phyloP scores from a whole-genome alignment of 2,113 vertebrate genomes.

The Xerus inauris region DNA sequence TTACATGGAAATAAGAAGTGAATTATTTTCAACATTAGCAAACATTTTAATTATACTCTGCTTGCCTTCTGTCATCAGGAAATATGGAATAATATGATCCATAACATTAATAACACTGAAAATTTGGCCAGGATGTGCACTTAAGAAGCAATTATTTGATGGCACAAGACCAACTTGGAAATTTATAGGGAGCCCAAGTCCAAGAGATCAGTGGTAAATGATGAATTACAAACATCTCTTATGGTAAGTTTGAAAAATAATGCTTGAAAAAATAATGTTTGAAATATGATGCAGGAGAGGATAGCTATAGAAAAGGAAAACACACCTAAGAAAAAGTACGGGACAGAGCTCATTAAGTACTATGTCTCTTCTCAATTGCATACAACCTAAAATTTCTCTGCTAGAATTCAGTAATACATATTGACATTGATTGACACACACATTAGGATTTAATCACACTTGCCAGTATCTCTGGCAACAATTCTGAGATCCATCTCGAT shows the following conservation, averaged over 20 bases:
- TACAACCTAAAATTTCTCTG: neutral
- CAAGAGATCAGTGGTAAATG: neutral
- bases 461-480: constrained; percentile 28
- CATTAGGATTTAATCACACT: neutral
- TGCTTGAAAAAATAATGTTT: neutral
- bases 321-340: neutral
- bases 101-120: constrained; percentile 34
- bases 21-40: neutral
- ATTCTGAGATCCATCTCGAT: neutral
- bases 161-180: constrained; percentile 22
- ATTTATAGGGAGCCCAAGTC: neutral
- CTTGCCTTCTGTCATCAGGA: constrained; percentile 11
- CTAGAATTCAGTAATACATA: neutral
- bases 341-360: neutral
- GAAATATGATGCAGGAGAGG: neutral
- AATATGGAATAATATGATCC: neutral
- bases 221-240: constrained; percentile 22
- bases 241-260: constrained; percentile 41
- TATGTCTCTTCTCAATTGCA: neutral
- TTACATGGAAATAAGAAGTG: constrained; percentile 18
- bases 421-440: neutral
- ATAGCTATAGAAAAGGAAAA: neutral
- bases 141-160: constrained; percentile 34
- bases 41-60: constrained; percentile 24
- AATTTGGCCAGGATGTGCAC: neutral